Evolutionary conservation across 1,140 invertebrate genomes (phyloP).

Genomic region (Apis laboriosa): DNA sequence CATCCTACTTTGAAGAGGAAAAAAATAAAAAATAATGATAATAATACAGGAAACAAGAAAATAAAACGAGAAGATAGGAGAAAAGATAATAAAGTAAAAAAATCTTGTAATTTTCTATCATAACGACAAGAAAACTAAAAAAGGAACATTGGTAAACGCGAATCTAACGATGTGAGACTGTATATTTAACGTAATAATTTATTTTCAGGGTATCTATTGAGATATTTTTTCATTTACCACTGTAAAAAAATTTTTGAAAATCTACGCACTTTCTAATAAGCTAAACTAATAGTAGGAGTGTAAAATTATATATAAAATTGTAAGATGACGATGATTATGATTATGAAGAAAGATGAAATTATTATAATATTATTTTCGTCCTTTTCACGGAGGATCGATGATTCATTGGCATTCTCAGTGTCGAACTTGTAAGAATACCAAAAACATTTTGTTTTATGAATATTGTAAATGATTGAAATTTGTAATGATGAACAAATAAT

Average conservation of each 20-base stretch:
- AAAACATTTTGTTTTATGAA: neutral
- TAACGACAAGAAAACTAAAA: constrained; percentile 28
- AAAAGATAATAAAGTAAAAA: constrained; percentile 9
- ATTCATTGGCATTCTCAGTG: constrained; percentile 5
- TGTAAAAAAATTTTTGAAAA: constrained; percentile 40
- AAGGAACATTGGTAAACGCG: constrained; percentile 40
- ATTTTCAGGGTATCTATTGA: constrained; percentile 47
- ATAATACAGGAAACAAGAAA: constrained; percentile 3
- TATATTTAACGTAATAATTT: constrained; percentile 50
- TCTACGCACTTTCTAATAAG: constrained; percentile 44
- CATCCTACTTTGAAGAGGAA: constrained; percentile 26
- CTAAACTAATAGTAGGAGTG: constrained; percentile 38
- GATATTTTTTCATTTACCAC: constrained; percentile 50
- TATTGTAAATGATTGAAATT: constrained; percentile 30
- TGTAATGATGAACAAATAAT: neutral
- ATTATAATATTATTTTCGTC: constrained; percentile 29
- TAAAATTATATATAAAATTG: constrained; percentile 68
- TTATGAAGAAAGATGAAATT: neutral
- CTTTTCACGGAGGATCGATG: constrained; percentile 1
- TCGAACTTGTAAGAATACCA: neutral
- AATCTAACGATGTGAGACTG: constrained; percentile 46
- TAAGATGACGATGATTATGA: constrained; percentile 7
- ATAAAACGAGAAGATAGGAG: neutral
- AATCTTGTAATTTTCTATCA: constrained; percentile 36
- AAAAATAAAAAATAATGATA: neutral